Base-by-base conservation (phyloP, 1,140 invertebrate genomes). In the Trichonephila inaurata region DNA sequence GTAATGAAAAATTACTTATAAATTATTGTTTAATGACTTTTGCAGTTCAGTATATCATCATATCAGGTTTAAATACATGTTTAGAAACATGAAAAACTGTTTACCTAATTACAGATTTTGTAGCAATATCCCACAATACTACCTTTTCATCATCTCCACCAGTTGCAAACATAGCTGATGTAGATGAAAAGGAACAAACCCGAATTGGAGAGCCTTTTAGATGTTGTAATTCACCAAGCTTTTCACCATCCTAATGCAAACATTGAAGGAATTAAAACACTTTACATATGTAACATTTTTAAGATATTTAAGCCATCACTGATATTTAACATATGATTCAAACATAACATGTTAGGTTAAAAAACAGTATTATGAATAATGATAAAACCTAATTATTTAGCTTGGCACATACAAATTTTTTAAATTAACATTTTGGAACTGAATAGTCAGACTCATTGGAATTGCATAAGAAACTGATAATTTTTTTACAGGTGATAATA, bases 111-210 rank as follows among this genome's bases (percentile, higher is more conserved):
- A 97, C 95, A 93, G 95, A 96, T 95, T 97, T 96, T 77, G 97
- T 96, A 24, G 97, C 95, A 21, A 98, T 95, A 96, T 98, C 97
- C 97, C 97, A 98, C 58, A 98, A 95, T 95, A 97, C 97, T 8
- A 98, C 96, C 61, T 96, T 96, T 62, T 97, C 97, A 95, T 97
- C 97, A 96, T 98, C 97, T 61, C 97, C 97, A 21, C 97, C 97
- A 21, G 97, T 97, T 6, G 97, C 96, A 24, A 98, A 95, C 66
- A 97, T 95, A 3, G 96, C 96, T 62, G 97, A 97, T 95, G 97
- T 97, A 7, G 96, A 96, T 1, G 97, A 97, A 95, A 98, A 98
- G 95, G 96, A 96, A 95, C 97, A 97, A 21, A 97, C 96, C 95
- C 97, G 95, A 16, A 98, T 97, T 18, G 97, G 96, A 95, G 97